Percentiles rank a stretch among this genome's conserved stretches.
Conservation (phyloP, 1,140 invertebrate genomes). For the Cyrtorhinus lividipennis region DNA sequence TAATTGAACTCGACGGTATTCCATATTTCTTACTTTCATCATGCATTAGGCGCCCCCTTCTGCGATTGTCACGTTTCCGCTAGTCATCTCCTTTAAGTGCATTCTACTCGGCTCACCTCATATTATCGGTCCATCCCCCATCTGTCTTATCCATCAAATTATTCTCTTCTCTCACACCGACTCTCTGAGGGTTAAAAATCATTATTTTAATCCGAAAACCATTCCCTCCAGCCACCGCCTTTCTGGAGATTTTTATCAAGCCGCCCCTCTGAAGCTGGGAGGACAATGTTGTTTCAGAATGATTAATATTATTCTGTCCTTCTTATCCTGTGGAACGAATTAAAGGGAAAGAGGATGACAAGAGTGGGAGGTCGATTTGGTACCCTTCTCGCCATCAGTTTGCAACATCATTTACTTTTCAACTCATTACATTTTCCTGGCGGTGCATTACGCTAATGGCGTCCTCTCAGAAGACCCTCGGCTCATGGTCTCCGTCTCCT, state of each 20-base stretch:
- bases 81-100: neutral
- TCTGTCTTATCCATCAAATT: neutral
- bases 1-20: neutral
- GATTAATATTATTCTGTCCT: neutral
- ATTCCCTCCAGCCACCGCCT: too few species aligned
- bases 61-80: neutral
- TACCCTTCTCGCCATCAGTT: neutral
- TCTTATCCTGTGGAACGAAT: neutral
- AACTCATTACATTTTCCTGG: constrained; percentile 4
- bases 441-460: neutral
- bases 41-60: neutral
- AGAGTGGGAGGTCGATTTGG: neutral
- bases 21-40: neutral
- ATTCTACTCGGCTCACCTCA: neutral
- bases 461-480: neutral
- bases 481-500: neutral
- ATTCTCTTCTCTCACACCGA: too few species aligned
- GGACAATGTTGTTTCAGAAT: neutral
- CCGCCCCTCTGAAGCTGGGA: neutral
- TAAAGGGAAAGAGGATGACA: neutral
- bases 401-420: constrained; percentile 5
- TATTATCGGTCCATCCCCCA: neutral
- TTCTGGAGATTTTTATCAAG: neutral
- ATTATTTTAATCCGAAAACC: neutral
- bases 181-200: neutral